Conservation (phyloP, 2,888 invertebrate genomes). For the Andrena minutula region DNA sequence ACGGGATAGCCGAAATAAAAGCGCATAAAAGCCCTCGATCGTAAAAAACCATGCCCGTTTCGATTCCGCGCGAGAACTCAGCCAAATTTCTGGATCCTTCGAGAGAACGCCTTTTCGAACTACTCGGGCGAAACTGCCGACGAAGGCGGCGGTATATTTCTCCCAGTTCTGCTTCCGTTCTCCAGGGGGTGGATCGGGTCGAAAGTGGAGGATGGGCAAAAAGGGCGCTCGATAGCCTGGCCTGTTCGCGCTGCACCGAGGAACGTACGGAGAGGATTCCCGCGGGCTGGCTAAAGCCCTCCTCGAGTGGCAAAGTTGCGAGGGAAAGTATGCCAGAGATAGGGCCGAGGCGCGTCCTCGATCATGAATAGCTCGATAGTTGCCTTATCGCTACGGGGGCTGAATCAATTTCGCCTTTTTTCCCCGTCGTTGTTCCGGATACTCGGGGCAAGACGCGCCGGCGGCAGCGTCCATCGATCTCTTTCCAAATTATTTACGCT, state of each 20-base stretch:
- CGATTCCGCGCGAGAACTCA: not conserved
- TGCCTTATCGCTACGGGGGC: slow-evolving; percentile 24
- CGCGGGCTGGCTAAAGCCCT: slow-evolving; percentile 21
- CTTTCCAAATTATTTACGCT: slow-evolving; percentile 24
- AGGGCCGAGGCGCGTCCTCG: slow-evolving; percentile 11
- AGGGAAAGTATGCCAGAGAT: slow-evolving; percentile 33
- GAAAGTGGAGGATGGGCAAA: slow-evolving; percentile 9
- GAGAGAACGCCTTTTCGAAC: not conserved
- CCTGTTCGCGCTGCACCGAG: slow-evolving; percentile 20
- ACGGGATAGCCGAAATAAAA: too few species aligned
- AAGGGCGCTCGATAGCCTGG: slow-evolving; percentile 31
- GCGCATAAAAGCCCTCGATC: too few species aligned
- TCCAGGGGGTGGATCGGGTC: slow-evolving; percentile 13
- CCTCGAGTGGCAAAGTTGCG: slow-evolving; percentile 24
- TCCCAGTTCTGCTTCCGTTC: slow-evolving; percentile 30
- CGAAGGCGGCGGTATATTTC: slow-evolving; percentile 8
- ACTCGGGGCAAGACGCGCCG: not conserved
- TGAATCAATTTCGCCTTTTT: slow-evolving; percentile 29
- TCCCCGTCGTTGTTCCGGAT: not conserved
- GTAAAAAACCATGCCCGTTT: not conserved
- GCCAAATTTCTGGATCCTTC: not conserved
- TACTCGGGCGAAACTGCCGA: slow-evolving; percentile 3
- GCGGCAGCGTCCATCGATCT: slow-evolving; percentile 25
- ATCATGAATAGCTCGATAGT: slow-evolving; percentile 17
- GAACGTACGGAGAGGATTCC: slow-evolving; percentile 28